These are phyloP conservation scores for Macrosoma leucophasiata DNA, from an alignment of 2,888 invertebrate genomes.

Conservation along the genomic window DNA sequence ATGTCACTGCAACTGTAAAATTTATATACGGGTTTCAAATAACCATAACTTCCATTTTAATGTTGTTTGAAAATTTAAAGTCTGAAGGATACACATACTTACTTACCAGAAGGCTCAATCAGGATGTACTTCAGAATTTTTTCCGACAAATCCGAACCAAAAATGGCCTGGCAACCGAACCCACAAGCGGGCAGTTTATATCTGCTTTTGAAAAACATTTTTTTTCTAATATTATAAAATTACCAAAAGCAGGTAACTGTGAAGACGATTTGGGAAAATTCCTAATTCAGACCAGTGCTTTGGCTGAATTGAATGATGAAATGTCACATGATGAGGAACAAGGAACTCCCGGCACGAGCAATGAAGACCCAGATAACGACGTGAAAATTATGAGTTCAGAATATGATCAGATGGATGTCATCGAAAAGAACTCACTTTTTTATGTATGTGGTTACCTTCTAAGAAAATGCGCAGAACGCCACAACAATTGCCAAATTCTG, in stretches of 20 bases:
- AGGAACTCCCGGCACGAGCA: too few species aligned
- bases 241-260: background rate
- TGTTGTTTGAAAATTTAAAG: conserved; percentile 9
- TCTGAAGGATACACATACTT: conserved; percentile 9
- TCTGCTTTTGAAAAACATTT: conserved; percentile 2
- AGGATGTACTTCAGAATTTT: background rate
- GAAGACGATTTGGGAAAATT: background rate
- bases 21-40: conserved; percentile 14
- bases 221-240: background rate
- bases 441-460: conserved; percentile 7
- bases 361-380: too few species aligned
- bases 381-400: too few species aligned
- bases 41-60: conserved; percentile 7
- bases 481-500: conserved; percentile 1
- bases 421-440: conserved; percentile 4
- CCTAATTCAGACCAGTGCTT: background rate
- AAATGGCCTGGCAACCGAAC: too few species aligned
- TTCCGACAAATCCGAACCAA: background rate
- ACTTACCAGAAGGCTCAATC: conserved; percentile 6
- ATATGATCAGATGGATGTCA: too few species aligned
- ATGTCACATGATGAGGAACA: background rate
- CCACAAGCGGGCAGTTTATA: conserved; percentile 2
- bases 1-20: conserved; percentile 8
- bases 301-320: background rate
- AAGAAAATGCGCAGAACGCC: conserved; percentile 3